Percentiles rank a stretch among this genome's conserved stretches.
phyloP scores from a whole-genome alignment of 1,140 invertebrate species.

The Dufourea novaeangliae region DNA sequence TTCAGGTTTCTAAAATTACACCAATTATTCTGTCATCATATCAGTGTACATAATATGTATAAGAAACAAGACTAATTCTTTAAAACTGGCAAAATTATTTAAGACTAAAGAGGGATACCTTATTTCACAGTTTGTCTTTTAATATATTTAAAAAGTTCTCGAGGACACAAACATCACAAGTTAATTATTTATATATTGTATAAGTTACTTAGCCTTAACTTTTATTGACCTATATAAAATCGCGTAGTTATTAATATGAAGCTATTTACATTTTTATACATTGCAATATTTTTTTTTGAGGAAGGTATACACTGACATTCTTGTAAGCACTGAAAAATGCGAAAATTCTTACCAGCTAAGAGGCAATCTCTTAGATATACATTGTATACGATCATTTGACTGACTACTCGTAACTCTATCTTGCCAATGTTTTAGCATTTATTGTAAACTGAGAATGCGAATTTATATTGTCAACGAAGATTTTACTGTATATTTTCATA shows the following conservation, averaged over 20 bases:
- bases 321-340: slow-evolving; percentile 1
- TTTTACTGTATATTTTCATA: slow-evolving; percentile 34
- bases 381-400: slow-evolving; percentile 8
- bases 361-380: slow-evolving; percentile 1
- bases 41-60: too few relatives aligned
- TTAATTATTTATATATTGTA: slow-evolving; percentile 11
- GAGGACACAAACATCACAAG: neutral
- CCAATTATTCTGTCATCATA: neutral
- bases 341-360: slow-evolving; percentile 12
- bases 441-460: neutral
- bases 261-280: slow-evolving; percentile 50
- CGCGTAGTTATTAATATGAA: slow-evolving; percentile 11
- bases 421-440: slow-evolving; percentile 29
- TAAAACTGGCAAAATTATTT: neutral
- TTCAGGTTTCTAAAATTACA: neutral
- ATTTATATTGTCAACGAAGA: slow-evolving; percentile 2
- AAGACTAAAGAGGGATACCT: neutral
- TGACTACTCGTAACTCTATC: slow-evolving; percentile 30
- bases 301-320: slow-evolving; percentile 9
- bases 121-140: slow-evolving; percentile 24
- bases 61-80: too few relatives aligned
- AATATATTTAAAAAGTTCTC: slow-evolving; percentile 3
- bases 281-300: slow-evolving; percentile 16
- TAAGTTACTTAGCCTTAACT: slow-evolving; percentile 16
- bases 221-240: slow-evolving; percentile 40